phyloP scores from a whole-genome alignment of 2,113 vertebrate genomes.

The Pangasianodon hypophthalmus region DNA sequence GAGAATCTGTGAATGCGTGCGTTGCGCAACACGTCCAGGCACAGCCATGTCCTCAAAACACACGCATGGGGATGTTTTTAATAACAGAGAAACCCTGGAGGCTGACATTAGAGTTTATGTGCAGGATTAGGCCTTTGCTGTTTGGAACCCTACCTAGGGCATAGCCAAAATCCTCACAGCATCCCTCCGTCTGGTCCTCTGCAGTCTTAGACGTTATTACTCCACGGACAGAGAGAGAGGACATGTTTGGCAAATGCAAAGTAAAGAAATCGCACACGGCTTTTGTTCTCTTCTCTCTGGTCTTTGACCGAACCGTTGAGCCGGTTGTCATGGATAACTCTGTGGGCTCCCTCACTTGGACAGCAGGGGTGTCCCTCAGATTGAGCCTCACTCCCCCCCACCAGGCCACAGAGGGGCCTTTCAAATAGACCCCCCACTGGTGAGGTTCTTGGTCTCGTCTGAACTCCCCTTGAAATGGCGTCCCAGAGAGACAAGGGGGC shows the following conservation, averaged over 20 bases:
- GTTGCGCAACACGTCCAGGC: neutral
- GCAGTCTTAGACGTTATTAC: slow-evolving; percentile 33
- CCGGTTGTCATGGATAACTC: slow-evolving; percentile 80
- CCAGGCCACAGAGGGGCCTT: slow-evolving; percentile 74
- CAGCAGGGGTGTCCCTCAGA: slow-evolving; percentile 72
- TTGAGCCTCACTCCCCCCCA: slow-evolving; percentile 66
- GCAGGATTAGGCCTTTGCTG: slow-evolving; percentile 30
- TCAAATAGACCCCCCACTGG: slow-evolving; percentile 72
- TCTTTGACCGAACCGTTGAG: slow-evolving; percentile 71
- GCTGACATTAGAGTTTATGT: slow-evolving; percentile 12
- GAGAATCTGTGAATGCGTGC: neutral
- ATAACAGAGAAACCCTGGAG: slow-evolving; percentile 25
- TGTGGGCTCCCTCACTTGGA: slow-evolving; percentile 74
- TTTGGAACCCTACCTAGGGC: slow-evolving; percentile 19
- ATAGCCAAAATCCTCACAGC: slow-evolving; percentile 42
- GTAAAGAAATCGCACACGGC: slow-evolving; percentile 69
- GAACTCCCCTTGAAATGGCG: slow-evolving; percentile 63
- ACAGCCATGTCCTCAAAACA: slow-evolving; percentile 14
- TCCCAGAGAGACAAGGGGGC: slow-evolving; percentile 68
- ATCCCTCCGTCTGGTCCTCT: slow-evolving; percentile 36
- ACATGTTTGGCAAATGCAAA: slow-evolving; percentile 68
- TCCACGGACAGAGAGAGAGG: slow-evolving; percentile 39
- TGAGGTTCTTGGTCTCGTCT: slow-evolving; percentile 65
- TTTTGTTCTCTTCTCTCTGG: slow-evolving; percentile 74
- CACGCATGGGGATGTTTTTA: slow-evolving; percentile 19